phyloP scores from a whole-genome alignment of 2,797 vertebrate species.

The Taeniopygia guttata region DNA sequence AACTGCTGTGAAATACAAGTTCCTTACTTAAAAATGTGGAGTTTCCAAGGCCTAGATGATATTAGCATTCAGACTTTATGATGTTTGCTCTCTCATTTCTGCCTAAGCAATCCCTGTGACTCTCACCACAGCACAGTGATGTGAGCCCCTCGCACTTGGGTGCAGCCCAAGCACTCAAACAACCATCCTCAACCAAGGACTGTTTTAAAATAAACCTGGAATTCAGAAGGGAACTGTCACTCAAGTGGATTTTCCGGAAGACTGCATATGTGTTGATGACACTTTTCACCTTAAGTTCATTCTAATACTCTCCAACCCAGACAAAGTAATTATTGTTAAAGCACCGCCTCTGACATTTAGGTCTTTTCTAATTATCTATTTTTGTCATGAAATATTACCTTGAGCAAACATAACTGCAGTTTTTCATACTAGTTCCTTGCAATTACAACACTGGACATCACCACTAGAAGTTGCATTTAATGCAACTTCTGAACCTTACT shows the following conservation, averaged over 20 bases:
- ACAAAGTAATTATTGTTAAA: background rate
- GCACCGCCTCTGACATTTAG: background rate
- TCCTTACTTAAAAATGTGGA: background rate
- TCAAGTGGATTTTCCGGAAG: background rate
- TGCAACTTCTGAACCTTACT: background rate
- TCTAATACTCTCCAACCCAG: background rate
- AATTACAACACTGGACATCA: background rate
- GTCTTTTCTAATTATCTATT: background rate
- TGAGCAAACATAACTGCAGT: background rate
- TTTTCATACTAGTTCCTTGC: background rate
- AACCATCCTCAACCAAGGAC: background rate
- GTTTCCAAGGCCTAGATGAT: background rate
- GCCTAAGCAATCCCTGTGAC: background rate
- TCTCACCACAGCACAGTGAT: background rate
- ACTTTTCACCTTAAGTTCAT: slow-evolving; percentile 24
- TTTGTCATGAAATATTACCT: background rate
- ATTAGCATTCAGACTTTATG: background rate
- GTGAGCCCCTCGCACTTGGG: background rate
- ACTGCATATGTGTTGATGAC: background rate
- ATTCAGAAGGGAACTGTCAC: background rate
- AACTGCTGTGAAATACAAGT: background rate
- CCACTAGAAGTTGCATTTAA: background rate
- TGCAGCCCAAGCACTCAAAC: background rate
- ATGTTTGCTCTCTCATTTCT: background rate
- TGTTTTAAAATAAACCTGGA: background rate